These are phyloP conservation scores for Borostomias antarcticus DNA, from an alignment of 2,797 vertebrate species.

Conservation along the genomic window DNA sequence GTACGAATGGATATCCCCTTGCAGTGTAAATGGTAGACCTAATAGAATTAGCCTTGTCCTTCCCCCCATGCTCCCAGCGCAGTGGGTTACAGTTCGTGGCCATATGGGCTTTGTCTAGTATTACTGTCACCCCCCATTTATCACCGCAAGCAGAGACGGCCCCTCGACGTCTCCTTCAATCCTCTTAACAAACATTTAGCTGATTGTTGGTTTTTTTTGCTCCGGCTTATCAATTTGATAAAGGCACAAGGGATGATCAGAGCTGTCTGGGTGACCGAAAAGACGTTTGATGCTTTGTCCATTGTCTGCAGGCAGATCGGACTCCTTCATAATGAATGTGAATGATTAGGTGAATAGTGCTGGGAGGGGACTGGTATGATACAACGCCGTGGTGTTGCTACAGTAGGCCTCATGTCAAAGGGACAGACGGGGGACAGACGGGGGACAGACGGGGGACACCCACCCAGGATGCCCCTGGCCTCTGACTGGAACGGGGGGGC, in stretches of 20 bases:
- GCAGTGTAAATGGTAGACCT: slow-evolving; percentile 47
- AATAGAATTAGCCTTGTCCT: slow-evolving; percentile 53
- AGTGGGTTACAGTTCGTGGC: slow-evolving; percentile 58
- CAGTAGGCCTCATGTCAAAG: neutral
- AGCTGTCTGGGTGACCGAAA: neutral
- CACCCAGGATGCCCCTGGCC: no score
- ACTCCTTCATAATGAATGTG: no score
- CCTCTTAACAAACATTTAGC: slow-evolving; percentile 74
- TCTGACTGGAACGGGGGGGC: no score
- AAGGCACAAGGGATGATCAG: slow-evolving; percentile 35
- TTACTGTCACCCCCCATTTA: slow-evolving; percentile 74
- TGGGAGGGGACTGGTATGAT: no score
- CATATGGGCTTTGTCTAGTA: slow-evolving; percentile 66
- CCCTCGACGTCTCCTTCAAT: slow-evolving; percentile 61
- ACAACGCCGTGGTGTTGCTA: neutral
- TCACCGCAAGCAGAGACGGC: slow-evolving; percentile 55
- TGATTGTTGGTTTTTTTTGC: slow-evolving; percentile 61
- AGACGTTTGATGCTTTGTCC: slow-evolving; percentile 45
- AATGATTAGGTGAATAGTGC: no score
- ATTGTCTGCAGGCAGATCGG: no score
- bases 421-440: neutral
- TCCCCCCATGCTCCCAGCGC: slow-evolving; percentile 31
- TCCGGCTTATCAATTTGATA: slow-evolving; percentile 66
- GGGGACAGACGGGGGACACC: no score
- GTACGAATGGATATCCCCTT: slow-evolving; percentile 27